These are phyloP conservation scores for Moxostoma hubbsi DNA, from an alignment of 2,797 vertebrate genomes.

Conservation along the genomic window DNA sequence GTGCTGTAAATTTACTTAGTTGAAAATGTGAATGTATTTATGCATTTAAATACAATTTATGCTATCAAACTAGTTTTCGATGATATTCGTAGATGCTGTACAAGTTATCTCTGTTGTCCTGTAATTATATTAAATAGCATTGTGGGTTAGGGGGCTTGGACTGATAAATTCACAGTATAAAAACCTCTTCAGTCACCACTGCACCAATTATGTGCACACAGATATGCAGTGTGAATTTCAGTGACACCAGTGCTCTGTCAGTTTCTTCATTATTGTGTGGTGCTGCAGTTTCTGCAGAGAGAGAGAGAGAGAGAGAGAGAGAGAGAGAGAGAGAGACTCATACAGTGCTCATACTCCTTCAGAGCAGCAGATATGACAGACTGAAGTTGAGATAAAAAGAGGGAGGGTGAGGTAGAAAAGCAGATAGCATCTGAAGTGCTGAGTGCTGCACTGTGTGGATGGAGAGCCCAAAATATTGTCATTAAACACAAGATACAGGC, in stretches of 20 bases:
- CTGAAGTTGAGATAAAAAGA: slow-evolving; percentile 24
- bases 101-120: too few relatives aligned
- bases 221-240: slow-evolving; percentile 34
- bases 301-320: slow-evolving; percentile 1
- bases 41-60: too few relatives aligned
- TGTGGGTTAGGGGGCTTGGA: too few relatives aligned
- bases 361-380: slow-evolving; percentile 19
- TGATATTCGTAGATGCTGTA: too few relatives aligned
- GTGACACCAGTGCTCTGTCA: slow-evolving; percentile 13
- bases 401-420: slow-evolving; percentile 19
- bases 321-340: slow-evolving; percentile 4
- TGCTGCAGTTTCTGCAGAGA: not conserved
- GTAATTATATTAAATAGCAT: too few relatives aligned
- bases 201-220: not conserved
- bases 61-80: too few relatives aligned
- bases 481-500: slow-evolving; percentile 25
- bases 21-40: too few relatives aligned
- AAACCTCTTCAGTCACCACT: too few relatives aligned
- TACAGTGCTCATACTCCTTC: not conserved
- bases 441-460: slow-evolving; percentile 15
- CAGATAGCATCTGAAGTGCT: slow-evolving; percentile 44
- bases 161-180: too few relatives aligned
- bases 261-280: slow-evolving; percentile 5
- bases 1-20: too few relatives aligned
- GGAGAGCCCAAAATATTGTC: slow-evolving; percentile 17